Conservation (phyloP, 1,140 invertebrate genomes). For the Caenorhabditis tropicalis region DNA sequence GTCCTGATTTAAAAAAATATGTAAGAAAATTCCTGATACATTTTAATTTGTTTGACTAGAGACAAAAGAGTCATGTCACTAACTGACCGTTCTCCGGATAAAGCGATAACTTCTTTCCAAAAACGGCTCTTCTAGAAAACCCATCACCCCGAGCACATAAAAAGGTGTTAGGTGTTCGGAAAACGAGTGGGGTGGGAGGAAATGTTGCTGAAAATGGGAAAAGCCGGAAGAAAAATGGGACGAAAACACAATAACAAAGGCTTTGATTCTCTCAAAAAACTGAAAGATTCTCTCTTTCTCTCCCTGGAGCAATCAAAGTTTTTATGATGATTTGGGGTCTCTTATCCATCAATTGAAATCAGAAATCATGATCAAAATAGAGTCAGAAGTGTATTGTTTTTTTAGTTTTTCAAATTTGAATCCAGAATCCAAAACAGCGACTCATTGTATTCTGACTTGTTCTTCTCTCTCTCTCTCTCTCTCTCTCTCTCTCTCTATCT, state of each 20-base stretch:
- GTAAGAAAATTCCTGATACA: no score
- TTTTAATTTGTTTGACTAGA: no score
- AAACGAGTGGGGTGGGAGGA: background rate
- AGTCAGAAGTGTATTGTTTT: background rate
- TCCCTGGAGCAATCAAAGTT: conserved; percentile 5
- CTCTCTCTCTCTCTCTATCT: no score
- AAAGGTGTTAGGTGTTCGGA: background rate
- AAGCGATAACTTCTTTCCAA: no score
- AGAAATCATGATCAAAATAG: background rate
- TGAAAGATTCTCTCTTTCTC: no score
- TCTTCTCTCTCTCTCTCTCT: no score
- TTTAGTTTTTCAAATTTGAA: background rate
- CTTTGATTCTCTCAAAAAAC: background rate
- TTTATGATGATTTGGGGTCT: background rate
- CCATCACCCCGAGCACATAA: background rate
- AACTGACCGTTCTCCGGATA: no score
- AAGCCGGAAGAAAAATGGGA: background rate
- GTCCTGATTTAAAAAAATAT: no score
- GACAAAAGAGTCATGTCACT: no score
- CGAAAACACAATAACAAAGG: background rate
- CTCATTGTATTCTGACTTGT: no score
- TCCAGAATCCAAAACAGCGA: no score
- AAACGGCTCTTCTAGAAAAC: no score
- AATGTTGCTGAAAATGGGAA: background rate
- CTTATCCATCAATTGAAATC: background rate